phyloP scores from a whole-genome alignment of 2,888 invertebrate species.

The Heliconius charithonia region DNA sequence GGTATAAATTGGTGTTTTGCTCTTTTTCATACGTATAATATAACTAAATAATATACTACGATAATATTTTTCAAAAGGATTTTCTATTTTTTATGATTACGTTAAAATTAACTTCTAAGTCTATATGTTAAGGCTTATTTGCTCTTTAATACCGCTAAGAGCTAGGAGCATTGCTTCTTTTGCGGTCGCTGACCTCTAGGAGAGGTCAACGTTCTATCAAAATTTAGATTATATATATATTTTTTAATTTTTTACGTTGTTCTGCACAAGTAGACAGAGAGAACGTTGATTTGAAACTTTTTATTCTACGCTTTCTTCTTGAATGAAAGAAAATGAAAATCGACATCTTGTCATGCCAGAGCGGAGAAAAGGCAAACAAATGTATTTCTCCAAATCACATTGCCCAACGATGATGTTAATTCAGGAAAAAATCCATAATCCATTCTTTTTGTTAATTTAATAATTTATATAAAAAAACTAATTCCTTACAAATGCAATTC shows the following conservation, averaged over 20 bases:
- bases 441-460: not conserved
- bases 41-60: not conserved
- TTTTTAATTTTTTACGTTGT: not conserved
- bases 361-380: too few relatives aligned
- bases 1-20: too few relatives aligned
- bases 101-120: not conserved
- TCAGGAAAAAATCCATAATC: too few relatives aligned
- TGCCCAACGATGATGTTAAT: too few relatives aligned
- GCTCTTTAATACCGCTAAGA: not conserved
- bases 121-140: constrained; percentile 1
- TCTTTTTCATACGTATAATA: too few relatives aligned
- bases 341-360: too few relatives aligned
- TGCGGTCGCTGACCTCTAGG: constrained; percentile 3
- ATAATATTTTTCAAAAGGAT: not conserved
- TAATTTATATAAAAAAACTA: not conserved
- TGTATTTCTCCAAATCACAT: too few relatives aligned
- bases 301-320: too few relatives aligned
- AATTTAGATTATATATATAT: not conserved
- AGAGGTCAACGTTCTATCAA: constrained; percentile 8
- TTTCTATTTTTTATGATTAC: not conserved
- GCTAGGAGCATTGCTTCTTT: not conserved
- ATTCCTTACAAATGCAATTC: not conserved
- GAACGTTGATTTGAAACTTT: too few relatives aligned
- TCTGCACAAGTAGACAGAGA: too few relatives aligned
- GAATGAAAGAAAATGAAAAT: too few relatives aligned